Percentiles rank a stretch among this genome's conserved stretches.
Evolutionary conservation across 2,113 vertebrate species (phyloP).

Genomic region (Caracal caracal): DNA sequence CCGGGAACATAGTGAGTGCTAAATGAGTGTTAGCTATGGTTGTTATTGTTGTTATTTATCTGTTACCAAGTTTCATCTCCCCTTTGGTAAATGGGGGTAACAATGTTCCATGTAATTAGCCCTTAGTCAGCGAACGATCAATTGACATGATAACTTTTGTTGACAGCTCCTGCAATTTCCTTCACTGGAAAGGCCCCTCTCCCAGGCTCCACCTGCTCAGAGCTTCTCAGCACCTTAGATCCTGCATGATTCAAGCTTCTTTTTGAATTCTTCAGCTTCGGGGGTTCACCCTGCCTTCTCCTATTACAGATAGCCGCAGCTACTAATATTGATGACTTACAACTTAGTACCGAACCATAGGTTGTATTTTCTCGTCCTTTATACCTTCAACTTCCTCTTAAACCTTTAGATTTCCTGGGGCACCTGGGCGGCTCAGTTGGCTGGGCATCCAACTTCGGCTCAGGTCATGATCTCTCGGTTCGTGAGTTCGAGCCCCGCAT

Average conservation of each 20-base stretch:
- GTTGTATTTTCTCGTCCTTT: background rate
- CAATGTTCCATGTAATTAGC: background rate
- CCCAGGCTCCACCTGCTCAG: background rate
- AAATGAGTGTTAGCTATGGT: background rate
- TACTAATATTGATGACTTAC: rapidly evolving
- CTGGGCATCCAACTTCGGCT: no score
- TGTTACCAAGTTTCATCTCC: background rate
- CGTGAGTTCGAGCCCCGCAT: no score
- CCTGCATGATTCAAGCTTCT: background rate
- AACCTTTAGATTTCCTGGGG: background rate
- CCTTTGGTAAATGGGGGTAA: background rate
- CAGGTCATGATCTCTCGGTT: no score
- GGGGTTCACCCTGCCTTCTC: background rate
- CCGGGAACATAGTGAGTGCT: background rate
- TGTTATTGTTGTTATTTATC: background rate
- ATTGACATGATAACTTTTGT: background rate
- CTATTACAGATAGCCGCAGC: background rate
- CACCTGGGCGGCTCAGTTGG: no score
- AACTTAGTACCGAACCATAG: background rate
- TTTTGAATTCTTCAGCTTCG: background rate
- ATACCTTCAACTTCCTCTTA: background rate
- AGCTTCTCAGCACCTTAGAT: background rate
- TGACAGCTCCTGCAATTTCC: background rate
- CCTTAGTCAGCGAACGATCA: background rate
- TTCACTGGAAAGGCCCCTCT: background rate